Conservation (phyloP, 1,140 invertebrate genomes). For the Listronotus bonariensis region DNA sequence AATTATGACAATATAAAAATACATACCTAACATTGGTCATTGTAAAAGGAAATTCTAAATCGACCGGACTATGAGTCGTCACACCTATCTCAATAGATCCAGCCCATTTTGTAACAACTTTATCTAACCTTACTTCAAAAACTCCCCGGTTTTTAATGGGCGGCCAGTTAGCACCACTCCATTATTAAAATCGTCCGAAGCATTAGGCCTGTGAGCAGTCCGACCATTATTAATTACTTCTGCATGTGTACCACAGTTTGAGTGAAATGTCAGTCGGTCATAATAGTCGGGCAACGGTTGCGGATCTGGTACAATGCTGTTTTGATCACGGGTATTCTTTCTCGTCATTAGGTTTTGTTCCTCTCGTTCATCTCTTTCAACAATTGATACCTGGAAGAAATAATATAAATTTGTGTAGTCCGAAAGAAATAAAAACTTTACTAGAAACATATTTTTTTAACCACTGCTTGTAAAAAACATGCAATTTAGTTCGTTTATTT, state of each 20-base stretch:
- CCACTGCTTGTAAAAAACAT: no score
- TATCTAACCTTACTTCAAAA: slow-evolving; percentile 92
- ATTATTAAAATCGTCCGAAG: slow-evolving; percentile 93
- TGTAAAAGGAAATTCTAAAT: slow-evolving; percentile 91
- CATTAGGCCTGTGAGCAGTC: slow-evolving; percentile 90
- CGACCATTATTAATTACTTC: slow-evolving; percentile 88
- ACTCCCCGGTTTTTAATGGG: slow-evolving; percentile 79
- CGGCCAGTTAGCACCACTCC: slow-evolving; percentile 92
- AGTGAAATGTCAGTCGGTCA: slow-evolving; percentile 84
- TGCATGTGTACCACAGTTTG: slow-evolving; percentile 87
- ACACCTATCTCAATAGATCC: slow-evolving; percentile 95
- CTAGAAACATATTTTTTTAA: no score
- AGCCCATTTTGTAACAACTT: slow-evolving; percentile 91
- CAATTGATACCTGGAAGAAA: slow-evolving; percentile 69
- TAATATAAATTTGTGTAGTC: no score
- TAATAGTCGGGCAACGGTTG: slow-evolving; percentile 55
- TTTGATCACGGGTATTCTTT: slow-evolving; percentile 62
- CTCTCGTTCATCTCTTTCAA: slow-evolving; percentile 78
- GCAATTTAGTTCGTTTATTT: no score
- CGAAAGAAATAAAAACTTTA: no score
- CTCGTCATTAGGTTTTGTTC: slow-evolving; percentile 76
- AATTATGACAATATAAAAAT: not conserved
- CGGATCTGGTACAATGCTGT: slow-evolving; percentile 43
- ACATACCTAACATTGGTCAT: slow-evolving; percentile 88
- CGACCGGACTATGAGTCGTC: slow-evolving; percentile 85